Evolutionary conservation across 1,140 invertebrate species (phyloP), one percentile per base, ranked within the genome.

Genomic region (Drosophila seguyi): DNA sequence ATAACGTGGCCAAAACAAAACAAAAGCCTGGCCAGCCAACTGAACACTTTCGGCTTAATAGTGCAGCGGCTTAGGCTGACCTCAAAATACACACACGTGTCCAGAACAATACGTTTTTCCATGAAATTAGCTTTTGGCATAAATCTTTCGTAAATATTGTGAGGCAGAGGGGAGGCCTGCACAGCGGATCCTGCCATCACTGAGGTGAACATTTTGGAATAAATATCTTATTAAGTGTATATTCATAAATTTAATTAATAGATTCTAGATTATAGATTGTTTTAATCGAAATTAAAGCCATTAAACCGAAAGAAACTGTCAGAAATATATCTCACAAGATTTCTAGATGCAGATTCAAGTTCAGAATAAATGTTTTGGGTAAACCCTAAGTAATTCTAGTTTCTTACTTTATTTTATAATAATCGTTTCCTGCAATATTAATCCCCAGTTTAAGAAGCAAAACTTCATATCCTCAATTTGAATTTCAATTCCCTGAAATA

Each of bases 51-150:
- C 56, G 65, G 65, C 68, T 79, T 63, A 75, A 74, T 75, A 78
- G 65, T 57, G 77, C 79, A 57, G 65, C 44, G 76, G 66, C 67
- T 88, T 66, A 66, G 73, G 41, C 65, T 71, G 76, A 88, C 77
- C 84, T 77, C 67, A 84, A 90, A 77, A 63, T 69, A 74, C 42
- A 50, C 31, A 57, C 52, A 52, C 10, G 45, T 38, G 41, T 27
- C 22, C 47, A 45, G 75, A 79, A 90, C 81, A 90, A 85, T 90
- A 90, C 59, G 85, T 90, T 90, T 88, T 90, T 90, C 85, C 81
- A 90, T 90, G 78, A 90, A 90, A 90, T 90, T 90, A 90, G 85
- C 85, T 90, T 90, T 85, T 73, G 81, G 81, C 85, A 88, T 88
- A 88, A 88, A 88, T 88, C 85, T 90, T 90, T 85, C 63, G 81